These are phyloP conservation scores for Cryptotis parvus DNA, from an alignment of 2,113 vertebrate genomes.

Conservation along the genomic window DNA sequence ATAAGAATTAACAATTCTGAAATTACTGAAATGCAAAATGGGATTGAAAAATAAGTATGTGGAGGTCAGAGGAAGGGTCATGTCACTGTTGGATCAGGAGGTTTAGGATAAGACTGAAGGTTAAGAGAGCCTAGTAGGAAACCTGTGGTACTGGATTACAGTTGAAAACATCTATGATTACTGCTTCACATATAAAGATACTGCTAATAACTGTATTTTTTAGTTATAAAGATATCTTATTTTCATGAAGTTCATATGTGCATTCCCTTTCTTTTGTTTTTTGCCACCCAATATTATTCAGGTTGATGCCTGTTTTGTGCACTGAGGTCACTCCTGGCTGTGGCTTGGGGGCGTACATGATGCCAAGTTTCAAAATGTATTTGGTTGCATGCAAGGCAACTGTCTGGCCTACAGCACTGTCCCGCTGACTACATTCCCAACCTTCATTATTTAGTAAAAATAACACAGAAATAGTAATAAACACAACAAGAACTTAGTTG, in stretches of 20 bases:
- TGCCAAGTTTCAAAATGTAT: no score
- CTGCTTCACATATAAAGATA: neutral
- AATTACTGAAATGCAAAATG: neutral
- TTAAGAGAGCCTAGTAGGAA: neutral
- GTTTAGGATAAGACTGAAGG: neutral
- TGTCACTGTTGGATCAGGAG: neutral
- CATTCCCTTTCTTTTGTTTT: no score
- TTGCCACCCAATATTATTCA: no score
- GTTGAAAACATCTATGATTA: no score
- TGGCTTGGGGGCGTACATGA: no score
- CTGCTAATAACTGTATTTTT: neutral
- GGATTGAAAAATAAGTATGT: neutral
- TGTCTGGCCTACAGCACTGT: no score
- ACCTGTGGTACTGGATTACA: neutral
- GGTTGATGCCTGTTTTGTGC: no score
- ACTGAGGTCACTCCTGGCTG: no score
- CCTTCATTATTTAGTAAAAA: neutral
- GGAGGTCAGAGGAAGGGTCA: neutral
- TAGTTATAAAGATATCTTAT: no score
- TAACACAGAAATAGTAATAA: neutral
- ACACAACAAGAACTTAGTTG: neutral
- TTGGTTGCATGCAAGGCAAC: no score
- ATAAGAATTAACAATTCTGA: neutral
- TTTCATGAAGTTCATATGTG: no score
- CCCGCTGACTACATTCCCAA: no score